A percentile compares a stretch with the other conserved stretches of the same genome.
Conservation (phyloP, 1,140 invertebrate genomes). For the Papilio polyxenes region DNA sequence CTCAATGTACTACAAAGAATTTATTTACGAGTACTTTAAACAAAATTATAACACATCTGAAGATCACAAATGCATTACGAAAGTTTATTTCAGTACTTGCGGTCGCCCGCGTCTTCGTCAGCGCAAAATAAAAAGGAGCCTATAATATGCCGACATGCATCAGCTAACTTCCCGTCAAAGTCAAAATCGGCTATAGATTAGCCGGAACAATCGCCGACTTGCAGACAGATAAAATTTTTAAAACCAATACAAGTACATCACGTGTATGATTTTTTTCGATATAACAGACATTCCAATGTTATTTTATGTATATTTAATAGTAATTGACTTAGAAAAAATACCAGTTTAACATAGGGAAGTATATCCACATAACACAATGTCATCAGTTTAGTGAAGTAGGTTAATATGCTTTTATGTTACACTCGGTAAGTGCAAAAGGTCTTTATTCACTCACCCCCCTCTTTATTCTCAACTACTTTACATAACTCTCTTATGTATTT, state of each 20-base stretch:
- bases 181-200: no score
- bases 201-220: no score
- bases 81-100: neutral
- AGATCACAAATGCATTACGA: neutral
- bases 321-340: neutral
- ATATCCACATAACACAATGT: neutral
- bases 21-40: neutral
- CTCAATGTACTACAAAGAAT: neutral
- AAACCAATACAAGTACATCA: no score
- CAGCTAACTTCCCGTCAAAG: no score
- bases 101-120: no score
- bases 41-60: neutral
- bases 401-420: conserved; percentile 5
- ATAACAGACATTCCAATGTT: no score
- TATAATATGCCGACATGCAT: no score
- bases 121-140: no score
- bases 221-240: no score
- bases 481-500: neutral
- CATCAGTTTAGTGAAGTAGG: neutral
- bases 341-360: neutral
- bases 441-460: neutral
- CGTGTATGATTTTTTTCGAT: no score
- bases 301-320: no score
- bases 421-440: conserved; percentile 1
- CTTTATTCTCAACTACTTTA: neutral